Evolutionary conservation across 2,113 vertebrate genomes (phyloP), one percentile per base, ranked within the genome.

Genomic region (Steatornis caripensis): DNA sequence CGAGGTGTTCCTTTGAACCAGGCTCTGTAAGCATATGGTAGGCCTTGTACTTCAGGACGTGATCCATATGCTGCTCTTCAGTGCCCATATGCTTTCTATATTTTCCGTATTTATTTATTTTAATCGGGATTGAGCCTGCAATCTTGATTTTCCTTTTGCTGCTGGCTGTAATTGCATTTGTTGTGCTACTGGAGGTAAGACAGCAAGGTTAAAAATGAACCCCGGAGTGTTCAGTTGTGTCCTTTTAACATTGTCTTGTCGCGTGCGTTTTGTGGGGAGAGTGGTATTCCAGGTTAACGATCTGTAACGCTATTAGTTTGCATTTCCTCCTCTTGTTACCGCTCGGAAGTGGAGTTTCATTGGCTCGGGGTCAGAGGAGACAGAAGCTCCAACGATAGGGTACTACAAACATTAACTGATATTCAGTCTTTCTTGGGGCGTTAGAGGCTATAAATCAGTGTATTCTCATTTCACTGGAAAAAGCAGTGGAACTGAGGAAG

Each of bases 11-110:
- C 93, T 95, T 97, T 91, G 84, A 97, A 96, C 96, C 94, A 92
- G 91, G 93, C 97, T 97, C 95, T n/a, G 97, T 89, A 91, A 98
- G 95, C 98, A 98, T 97, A 98, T 98, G 98, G 97, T 93, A 79
- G 81, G 78, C 87, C 92, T 91, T 97, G 97, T 97, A 97, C 95
- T 97, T 93, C 93, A 98, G 94, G 96, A 96, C 95, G 93, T 94
- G 89, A 96, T 90, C 97, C 98, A 98, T 98, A 98, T 98, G 98
- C 86, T 98, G 92, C 88, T 21, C 96, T 79, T 97, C 96, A 97
- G 87, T 96, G 95, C 49, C 97, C 98, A 98, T 98, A 98, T 98
- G 98, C 86, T 93, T 82, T 80, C 90, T 87, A 87, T 84, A 97
- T 95, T 97, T 90, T 74, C 90, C 2, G 22, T 96, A 96, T 97